Evolutionary conservation across 2,888 invertebrate genomes (phyloP), one percentile per base, ranked within the genome.

Genomic region (Ormyrus thymus): DNA sequence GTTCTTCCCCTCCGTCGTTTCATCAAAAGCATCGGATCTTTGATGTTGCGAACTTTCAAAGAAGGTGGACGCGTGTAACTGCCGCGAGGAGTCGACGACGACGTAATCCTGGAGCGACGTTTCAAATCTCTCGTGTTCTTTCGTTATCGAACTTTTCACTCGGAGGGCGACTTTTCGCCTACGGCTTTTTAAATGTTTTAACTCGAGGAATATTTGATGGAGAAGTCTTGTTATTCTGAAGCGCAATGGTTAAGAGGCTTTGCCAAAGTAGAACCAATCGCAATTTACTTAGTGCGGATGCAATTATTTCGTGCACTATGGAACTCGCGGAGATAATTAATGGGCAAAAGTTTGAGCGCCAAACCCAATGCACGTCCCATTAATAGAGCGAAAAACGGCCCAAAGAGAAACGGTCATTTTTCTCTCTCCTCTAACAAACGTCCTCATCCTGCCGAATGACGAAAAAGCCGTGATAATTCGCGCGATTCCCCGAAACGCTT

Each of bases 11-110:
- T 4, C 29, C 29, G 7, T 7, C 43, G 8, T 70, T 61, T 79
- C 76, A 59, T 79, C 72, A 79, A 72, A 76, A 76, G 51, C 68
- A 53, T 53, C 69, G 62, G 15, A 76, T 76, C 79, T 79, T 79
- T 76, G 72, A 79, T 69, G 58, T 73, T 46, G 6, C 45, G 7
- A 15, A 74, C 29, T 29, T 29, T 29, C 29, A 29, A 29, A 29
- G 29, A 29, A 75, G 66, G 51, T 71, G 66, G 66, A 71, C 66
- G 11, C 58, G 50, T 59, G 46, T 53, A 6, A 29, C 29, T 45
- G 8, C 13, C n/a, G 10, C 13, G 29, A 9, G 11, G 51, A 46
- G 62, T 55, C 58, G 51, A 61, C 55, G 66, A 46, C 45, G 66
- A 61, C 65, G 66, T 56, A 43, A 76, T 64, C 64, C 64, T 64